Conservation (phyloP, 2,113 vertebrate species). For the Megaptera novaeangliae region DNA sequence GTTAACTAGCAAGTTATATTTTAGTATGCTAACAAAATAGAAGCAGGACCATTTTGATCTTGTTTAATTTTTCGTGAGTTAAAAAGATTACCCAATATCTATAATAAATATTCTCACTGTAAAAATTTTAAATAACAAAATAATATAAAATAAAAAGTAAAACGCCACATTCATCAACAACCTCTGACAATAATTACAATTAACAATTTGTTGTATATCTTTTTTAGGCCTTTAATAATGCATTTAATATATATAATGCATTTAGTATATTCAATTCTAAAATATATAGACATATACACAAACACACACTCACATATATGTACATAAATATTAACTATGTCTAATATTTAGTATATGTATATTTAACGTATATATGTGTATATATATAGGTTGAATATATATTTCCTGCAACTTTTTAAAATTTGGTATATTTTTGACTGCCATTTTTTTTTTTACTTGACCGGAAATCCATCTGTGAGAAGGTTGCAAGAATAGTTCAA, state of each 20-base stretch:
- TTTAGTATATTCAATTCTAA: not conserved
- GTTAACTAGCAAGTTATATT: slow-evolving; percentile 37
- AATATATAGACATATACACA: not conserved
- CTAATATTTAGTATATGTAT: not conserved
- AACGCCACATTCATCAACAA: not conserved
- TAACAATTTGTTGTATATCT: not conserved
- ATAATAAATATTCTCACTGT: not conserved
- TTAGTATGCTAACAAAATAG: slow-evolving; percentile 23
- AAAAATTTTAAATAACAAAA: not conserved
- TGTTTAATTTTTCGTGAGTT: slow-evolving; percentile 5
- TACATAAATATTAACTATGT: not conserved
- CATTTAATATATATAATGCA: not conserved
- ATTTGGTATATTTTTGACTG: not conserved
- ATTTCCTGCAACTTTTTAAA: slow-evolving; percentile 4
- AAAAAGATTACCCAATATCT: not conserved
- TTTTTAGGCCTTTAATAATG: slow-evolving; percentile 3
- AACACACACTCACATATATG: not conserved
- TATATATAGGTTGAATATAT: not conserved
- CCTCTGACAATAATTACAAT: not conserved
- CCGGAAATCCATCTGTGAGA: not conserved
- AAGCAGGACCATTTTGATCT: not conserved
- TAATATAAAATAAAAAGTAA: not conserved
- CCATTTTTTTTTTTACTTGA: not conserved
- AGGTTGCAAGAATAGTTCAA: not conserved
- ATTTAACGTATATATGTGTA: not conserved